A percentile compares a stretch with the other conserved stretches of the same genome.
Conservation (phyloP, 1,140 invertebrate species). For the Manduca sexta region DNA sequence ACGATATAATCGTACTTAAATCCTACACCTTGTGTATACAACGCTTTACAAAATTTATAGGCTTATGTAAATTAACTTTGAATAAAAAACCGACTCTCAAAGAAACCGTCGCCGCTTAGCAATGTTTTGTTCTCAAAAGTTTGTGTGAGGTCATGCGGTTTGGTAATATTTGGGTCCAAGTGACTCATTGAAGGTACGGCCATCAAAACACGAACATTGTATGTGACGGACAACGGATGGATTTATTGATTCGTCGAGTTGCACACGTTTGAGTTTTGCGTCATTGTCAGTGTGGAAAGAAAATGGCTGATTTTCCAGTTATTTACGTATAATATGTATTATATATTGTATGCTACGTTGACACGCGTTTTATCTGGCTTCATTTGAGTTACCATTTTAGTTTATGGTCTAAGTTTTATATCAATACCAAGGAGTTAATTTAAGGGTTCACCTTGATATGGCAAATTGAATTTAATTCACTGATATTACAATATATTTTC, state of each 20-base stretch:
- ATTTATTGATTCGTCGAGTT: slow-evolving; percentile 13
- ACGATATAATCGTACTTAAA: no score
- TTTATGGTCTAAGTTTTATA: no score
- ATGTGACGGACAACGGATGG: slow-evolving; percentile 6
- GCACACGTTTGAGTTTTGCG: slow-evolving; percentile 1
- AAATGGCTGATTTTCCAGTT: no score
- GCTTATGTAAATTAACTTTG: neutral
- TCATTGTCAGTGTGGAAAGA: neutral
- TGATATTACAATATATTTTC: no score
- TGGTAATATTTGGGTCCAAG: slow-evolving; percentile 22
- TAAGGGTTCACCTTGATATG: no score
- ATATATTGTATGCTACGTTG: no score
- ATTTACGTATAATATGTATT: no score
- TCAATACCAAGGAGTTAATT: no score
- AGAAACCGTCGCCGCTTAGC: neutral
- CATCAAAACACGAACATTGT: neutral
- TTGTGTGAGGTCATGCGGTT: slow-evolving; percentile 28
- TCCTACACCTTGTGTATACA: no score
- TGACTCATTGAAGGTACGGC: slow-evolving; percentile 13
- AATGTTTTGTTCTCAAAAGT: slow-evolving; percentile 18
- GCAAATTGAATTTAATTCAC: no score
- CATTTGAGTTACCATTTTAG: no score
- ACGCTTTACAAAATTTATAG: neutral
- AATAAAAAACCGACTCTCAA: neutral
- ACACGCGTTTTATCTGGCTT: no score